Base-by-base conservation (phyloP, 2,113 vertebrate genomes). In the Phycodurus eques region DNA sequence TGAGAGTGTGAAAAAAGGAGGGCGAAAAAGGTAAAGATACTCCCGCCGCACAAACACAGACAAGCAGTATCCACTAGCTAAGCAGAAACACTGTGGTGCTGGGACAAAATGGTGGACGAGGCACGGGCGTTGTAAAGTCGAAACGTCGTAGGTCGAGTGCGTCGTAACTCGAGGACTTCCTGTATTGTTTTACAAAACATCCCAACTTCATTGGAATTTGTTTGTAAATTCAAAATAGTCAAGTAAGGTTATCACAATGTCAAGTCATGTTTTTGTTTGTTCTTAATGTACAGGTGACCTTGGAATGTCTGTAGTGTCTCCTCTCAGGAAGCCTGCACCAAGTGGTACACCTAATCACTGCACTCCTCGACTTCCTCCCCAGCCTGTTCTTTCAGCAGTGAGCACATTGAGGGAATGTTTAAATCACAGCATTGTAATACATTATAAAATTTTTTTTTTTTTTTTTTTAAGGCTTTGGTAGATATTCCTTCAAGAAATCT, bases 401-500 rank as follows among this genome's bases (percentile, higher is more conserved):
- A 90, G 85, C 46, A 43, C 17, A 42, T n/a, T 0, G 0, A 39
- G 0, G 31, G 5, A 1, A 4, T 8, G 11, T 49, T 9, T 5
- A 39, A 53, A 33, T 13, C 17, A 1, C 46, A 47, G 8, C 7
- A 33, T 10, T 1, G 27, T 51, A 2, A 7, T 68, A 27, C 53
- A 22, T 17, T 27, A 11, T 14, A 20, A 22, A 0, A n/a, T n/a
- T n/a, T n/a, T 11, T 13, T 51, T 39, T 8, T 8, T 57, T 22
- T 7, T 57, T 17, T 72, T 67, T 54, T 69, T 5, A n/a, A 90
- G 85, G 80, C 39, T 67, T 7, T 78, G 31, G 11, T 68, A 27
- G 82, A 78, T 0, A 51, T 89, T 19, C 68, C 80, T 10, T 80
- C 72, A 4, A 83, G 70, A 59, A 90, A 86, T 67, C 67, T 92